Base-by-base conservation (phyloP, 2,797 vertebrate genomes). In the Myotis findleyi region DNA sequence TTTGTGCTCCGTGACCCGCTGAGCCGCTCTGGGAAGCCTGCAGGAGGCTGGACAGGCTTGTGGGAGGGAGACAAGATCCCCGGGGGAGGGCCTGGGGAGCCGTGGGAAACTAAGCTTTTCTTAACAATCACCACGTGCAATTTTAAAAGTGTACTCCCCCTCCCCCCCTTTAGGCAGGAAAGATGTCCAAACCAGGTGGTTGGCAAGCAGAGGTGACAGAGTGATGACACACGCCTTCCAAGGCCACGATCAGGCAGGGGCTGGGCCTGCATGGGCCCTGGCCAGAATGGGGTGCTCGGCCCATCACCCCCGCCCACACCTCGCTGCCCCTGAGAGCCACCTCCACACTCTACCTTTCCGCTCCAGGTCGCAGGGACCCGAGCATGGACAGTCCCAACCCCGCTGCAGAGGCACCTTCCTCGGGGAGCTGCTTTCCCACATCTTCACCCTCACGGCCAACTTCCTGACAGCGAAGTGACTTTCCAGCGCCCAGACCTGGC, bases 301-400 rank as follows among this genome's bases (percentile, higher is more conserved):
- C 38, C 27, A 30, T 11, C 23, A 30, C 23, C n/a, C 69, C 62
- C 57, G 57, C 27, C 27, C 66, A 7, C 79, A 57, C 64, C 21
- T 20, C 44, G 3, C 30, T 1, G 8, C 3, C 30, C 6, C 66
- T 23, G 10, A 64, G 9, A 12, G 38, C 51, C 4, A 38, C 71
- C 53, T 84, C 51, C 36, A 80, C 30, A 38, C 41, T 73, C 97
- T 90, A 89, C 92, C 80, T 93, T 94, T 97, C 94, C 96, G 72
- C 77, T 94, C 83, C 5, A 0, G 59, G 91, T 93, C 93, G 86
- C 77, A 18, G n/a, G 36, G 75, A 30, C 76, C 36, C 94, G 72
- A 87, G 90, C 87, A 86, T 59, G 79, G 96, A 95, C 55, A 84
- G 76, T 23, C 41, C 5, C 1, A 18, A 82, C 68, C 87, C 89